Percentiles rank a stretch among this genome's conserved stretches.
phyloP scores from a whole-genome alignment of 2,113 vertebrate genomes.

The Microtus montanus region DNA sequence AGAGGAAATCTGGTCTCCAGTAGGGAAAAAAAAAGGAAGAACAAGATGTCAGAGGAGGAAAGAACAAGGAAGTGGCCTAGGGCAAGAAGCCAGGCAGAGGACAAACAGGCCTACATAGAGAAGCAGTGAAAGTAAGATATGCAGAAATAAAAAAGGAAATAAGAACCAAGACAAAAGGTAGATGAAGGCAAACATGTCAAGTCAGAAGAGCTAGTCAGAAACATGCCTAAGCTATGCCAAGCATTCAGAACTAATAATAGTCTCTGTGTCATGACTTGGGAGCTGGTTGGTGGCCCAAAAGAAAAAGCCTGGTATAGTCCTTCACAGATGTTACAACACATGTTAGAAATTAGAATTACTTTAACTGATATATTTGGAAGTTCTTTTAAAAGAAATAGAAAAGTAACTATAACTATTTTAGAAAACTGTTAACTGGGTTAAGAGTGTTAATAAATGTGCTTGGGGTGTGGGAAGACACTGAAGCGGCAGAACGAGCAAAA shows the following conservation, averaged over 20 bases:
- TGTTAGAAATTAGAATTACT: slow-evolving; percentile 33
- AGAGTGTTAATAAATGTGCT: background rate
- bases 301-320: background rate
- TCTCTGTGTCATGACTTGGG: background rate
- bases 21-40: background rate
- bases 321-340: slow-evolving; percentile 5
- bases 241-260: background rate
- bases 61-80: background rate
- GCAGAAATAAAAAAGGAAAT: background rate
- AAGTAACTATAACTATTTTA: background rate
- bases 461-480: background rate
- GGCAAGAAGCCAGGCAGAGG: background rate
- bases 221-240: background rate
- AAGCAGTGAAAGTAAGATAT: too few relatives aligned
- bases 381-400: background rate
- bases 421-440: background rate
- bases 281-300: background rate
- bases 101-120: background rate
- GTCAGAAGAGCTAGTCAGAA: background rate
- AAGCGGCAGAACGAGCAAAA: background rate
- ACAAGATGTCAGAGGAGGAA: background rate
- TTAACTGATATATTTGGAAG: background rate
- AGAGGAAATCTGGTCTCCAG: background rate
- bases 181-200: background rate
- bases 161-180: background rate